These are phyloP conservation scores for Piscicola geometra DNA, from an alignment of 2,888 invertebrate genomes.

Conservation along the genomic window DNA sequence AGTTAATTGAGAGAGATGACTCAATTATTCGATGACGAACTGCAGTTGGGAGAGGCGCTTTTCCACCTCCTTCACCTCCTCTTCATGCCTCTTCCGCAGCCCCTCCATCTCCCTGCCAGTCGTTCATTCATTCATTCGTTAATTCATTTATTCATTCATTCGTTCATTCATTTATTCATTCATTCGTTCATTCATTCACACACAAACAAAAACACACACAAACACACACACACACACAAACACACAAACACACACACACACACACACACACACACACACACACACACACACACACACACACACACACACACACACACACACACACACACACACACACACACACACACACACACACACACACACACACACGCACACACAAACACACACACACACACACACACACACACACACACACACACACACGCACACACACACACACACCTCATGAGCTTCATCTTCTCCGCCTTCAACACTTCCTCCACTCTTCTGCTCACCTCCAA, in stretches of 20 bases:
- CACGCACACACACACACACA: neutral
- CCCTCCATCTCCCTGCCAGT: conserved; percentile 1
- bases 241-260: too few relatives aligned
- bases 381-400: neutral
- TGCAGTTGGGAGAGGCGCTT: too few relatives aligned
- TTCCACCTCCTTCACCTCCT: neutral
- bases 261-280: too few relatives aligned
- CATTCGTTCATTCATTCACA: neutral
- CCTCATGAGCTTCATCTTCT: neutral
- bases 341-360: neutral
- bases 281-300: neutral
- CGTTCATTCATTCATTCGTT: too few relatives aligned
- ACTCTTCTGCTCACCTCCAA: neutral
- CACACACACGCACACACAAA: neutral
- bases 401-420: neutral
- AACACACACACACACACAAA: too few relatives aligned
- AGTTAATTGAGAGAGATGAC: too few relatives aligned
- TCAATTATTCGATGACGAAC: too few relatives aligned
- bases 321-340: neutral
- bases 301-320: neutral
- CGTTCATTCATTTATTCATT: neutral
- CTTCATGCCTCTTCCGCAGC: neutral
- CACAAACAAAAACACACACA: neutral
- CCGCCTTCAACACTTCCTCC: neutral
- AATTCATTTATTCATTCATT: neutral